Evolutionary conservation across 2,888 invertebrate genomes (phyloP).

Genomic region (Oscheius sp.): DNA sequence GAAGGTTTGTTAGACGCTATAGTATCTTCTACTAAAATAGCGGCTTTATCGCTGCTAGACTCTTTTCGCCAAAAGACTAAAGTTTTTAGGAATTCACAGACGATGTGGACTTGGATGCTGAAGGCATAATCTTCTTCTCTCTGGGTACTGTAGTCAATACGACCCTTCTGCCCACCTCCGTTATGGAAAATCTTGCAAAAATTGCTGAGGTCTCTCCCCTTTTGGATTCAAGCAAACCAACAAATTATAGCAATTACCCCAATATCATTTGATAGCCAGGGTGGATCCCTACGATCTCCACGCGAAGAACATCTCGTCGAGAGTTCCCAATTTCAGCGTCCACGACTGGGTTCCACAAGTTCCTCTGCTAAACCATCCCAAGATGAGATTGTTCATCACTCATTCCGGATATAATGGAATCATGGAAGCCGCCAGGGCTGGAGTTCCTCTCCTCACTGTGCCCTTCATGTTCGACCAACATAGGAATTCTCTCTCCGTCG

Average conservation of each 20-base stretch:
- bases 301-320: conserved; percentile 17
- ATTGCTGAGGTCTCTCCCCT: conserved; percentile 5
- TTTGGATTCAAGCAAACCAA: neutral
- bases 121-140: conserved; percentile 51
- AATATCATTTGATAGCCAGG: conserved; percentile 57
- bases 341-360: conserved; percentile 53
- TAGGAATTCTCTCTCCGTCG: too few relatives aligned
- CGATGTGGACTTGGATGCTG: neutral
- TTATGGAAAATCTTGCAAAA: conserved; percentile 47
- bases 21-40: too few relatives aligned
- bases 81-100: neutral
- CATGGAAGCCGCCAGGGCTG: conserved; percentile 58
- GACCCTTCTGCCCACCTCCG: conserved; percentile 33
- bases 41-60: too few relatives aligned
- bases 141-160: conserved; percentile 55
- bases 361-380: conserved; percentile 51
- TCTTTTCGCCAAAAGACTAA: neutral
- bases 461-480: conserved; percentile 51
- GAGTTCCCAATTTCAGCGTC: conserved; percentile 39
- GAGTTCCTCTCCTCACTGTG: conserved; percentile 51
- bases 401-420: conserved; percentile 65
- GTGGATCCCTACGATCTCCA: conserved; percentile 38
- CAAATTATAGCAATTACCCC: conserved; percentile 33
- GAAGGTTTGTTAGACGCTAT: too few relatives aligned
- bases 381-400: conserved; percentile 57